These are phyloP conservation scores for Cyanocitta stelleri DNA, from an alignment of 2,113 vertebrate species.

Conservation along the genomic window DNA sequence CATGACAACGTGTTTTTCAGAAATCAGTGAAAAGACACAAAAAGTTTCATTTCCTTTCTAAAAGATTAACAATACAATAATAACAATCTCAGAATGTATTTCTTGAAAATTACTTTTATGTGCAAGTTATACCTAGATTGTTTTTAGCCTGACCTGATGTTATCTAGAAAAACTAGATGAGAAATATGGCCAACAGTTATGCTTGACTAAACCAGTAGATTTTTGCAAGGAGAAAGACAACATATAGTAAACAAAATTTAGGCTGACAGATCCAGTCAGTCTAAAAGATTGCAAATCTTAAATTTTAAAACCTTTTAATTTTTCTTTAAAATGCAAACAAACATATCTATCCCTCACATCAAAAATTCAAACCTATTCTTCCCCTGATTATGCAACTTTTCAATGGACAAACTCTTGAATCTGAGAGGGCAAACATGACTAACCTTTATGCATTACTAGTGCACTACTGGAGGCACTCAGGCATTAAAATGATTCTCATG, in stretches of 20 bases:
- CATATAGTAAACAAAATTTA: not conserved
- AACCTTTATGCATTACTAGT: not conserved
- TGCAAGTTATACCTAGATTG: not conserved
- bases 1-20: fast-evolving
- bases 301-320: not conserved
- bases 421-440: not conserved
- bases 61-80: not conserved
- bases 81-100: not conserved
- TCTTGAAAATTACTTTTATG: not conserved
- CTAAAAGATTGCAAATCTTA: not conserved
- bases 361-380: not conserved
- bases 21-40: not conserved
- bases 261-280: not conserved
- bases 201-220: not conserved
- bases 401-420: not conserved
- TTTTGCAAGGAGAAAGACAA: not conserved
- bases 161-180: not conserved
- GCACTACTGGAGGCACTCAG: not conserved
- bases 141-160: not conserved
- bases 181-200: not conserved
- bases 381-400: not conserved
- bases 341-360: not conserved
- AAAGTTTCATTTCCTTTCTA: not conserved
- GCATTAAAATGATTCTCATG: not conserved
- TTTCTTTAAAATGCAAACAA: not conserved